Evolutionary conservation across 2,888 invertebrate genomes (phyloP).

Genomic region (Prosapia bicincta): DNA sequence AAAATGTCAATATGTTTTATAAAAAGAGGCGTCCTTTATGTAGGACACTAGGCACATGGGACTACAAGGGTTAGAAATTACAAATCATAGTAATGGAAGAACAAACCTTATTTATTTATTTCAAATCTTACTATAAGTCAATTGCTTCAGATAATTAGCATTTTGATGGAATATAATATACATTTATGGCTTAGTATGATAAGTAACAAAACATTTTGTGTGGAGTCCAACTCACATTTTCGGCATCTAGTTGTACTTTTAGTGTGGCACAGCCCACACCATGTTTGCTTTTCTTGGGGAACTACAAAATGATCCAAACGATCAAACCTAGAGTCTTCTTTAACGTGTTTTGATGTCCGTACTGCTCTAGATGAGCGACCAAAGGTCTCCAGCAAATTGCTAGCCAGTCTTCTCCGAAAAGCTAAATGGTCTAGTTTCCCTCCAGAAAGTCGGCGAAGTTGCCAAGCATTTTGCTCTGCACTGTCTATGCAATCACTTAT

Average conservation of each 20-base stretch:
- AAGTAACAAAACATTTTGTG: conserved; percentile 14
- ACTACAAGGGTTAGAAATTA: neutral
- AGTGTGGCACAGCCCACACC: conserved; percentile 16
- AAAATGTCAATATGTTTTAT: neutral
- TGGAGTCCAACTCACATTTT: conserved; percentile 22
- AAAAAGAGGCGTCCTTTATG: neutral
- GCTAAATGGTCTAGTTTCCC: conserved; percentile 36
- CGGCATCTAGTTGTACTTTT: conserved; percentile 15
- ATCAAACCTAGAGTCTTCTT: conserved; percentile 16
- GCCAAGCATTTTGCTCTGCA: conserved; percentile 41
- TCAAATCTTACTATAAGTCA: neutral
- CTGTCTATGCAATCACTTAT: conserved; percentile 39
- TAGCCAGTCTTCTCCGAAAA: conserved; percentile 36
- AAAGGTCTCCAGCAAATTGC: conserved; percentile 9
- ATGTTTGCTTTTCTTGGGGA: conserved; percentile 20
- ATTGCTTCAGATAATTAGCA: neutral
- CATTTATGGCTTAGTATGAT: conserved; percentile 5
- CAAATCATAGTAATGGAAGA: neutral
- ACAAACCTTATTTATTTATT: neutral
- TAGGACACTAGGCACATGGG: neutral
- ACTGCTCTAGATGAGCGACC: neutral
- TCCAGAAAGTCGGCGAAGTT: conserved; percentile 34
- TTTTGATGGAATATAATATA: neutral
- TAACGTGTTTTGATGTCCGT: conserved; percentile 11
- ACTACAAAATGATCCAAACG: conserved; percentile 18